These are phyloP conservation scores for Rhynchophorus ferrugineus DNA, from an alignment of 1,140 invertebrate species.

Conservation along the genomic window DNA sequence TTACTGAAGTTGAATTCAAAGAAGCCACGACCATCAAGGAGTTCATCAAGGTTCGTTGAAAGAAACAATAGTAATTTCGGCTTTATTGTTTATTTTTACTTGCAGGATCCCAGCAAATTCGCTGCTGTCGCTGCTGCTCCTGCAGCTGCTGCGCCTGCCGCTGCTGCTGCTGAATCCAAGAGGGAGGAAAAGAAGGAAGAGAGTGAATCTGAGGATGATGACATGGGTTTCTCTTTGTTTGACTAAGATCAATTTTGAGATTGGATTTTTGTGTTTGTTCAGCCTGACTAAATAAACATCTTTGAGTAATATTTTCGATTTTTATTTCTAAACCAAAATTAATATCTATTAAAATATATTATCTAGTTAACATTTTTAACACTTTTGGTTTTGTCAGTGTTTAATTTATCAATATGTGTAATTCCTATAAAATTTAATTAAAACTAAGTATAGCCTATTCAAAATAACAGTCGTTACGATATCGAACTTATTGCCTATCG, in stretches of 20 bases:
- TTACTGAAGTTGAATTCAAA: slow-evolving; percentile 91
- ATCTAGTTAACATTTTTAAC: too few relatives aligned
- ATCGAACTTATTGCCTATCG: too few relatives aligned
- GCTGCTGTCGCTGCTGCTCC: slow-evolving; percentile 57
- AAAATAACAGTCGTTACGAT: too few relatives aligned
- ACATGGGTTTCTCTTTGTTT: slow-evolving; percentile 95
- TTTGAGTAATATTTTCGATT: too few relatives aligned
- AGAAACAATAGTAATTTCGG: background rate
- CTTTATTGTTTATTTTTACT: slow-evolving; percentile 28
- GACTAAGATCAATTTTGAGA: slow-evolving; percentile 56
- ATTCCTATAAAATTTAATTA: too few relatives aligned
- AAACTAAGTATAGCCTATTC: too few relatives aligned
- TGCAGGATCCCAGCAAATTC: slow-evolving; percentile 89
- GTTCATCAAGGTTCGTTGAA: slow-evolving; percentile 63
- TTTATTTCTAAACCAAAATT: too few relatives aligned
- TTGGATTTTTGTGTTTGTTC: slow-evolving; percentile 27
- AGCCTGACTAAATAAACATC: slow-evolving; percentile 28
- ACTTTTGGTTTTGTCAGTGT: too few relatives aligned
- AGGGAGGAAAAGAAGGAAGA: slow-evolving; percentile 73
- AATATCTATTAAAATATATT: too few relatives aligned
- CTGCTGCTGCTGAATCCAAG: slow-evolving; percentile 48
- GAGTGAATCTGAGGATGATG: slow-evolving; percentile 80
- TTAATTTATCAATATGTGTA: too few relatives aligned
- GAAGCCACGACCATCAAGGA: slow-evolving; percentile 90
- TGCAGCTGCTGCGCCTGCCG: slow-evolving; percentile 53